Percentiles rank a stretch among this genome's conserved stretches.
Evolutionary conservation across 2,797 vertebrate species (phyloP).

Genomic region (Neosilurus mollespiculum): DNA sequence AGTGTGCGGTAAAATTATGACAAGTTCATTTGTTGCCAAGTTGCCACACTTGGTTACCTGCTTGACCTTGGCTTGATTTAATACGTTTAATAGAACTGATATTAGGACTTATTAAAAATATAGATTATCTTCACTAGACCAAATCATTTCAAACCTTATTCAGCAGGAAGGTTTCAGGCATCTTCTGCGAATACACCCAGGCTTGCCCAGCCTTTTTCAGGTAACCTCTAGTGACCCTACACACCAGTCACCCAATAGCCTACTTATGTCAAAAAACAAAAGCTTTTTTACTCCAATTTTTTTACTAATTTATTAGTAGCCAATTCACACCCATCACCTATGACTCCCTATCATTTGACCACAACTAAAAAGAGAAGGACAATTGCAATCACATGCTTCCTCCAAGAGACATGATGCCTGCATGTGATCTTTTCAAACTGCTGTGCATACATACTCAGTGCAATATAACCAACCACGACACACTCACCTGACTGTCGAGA

Average conservation of each 20-base stretch:
- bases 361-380: no score
- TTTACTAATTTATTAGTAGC: no score
- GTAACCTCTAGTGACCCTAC: background rate
- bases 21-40: background rate
- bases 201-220: background rate
- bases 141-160: background rate
- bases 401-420: no score
- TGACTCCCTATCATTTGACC: no score
- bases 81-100: background rate
- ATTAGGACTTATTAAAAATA: background rate
- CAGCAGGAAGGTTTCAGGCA: background rate
- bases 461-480: background rate
- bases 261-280: no score
- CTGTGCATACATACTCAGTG: no score
- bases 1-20: background rate
- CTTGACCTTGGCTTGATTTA: background rate
- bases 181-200: background rate
- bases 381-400: no score
- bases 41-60: background rate
- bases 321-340: no score
- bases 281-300: no score
- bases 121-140: background rate
- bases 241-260: no score
- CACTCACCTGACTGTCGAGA: slow-evolving; percentile 97
- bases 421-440: no score